Evolutionary conservation across 2,888 invertebrate genomes (phyloP).

Genomic region (Lampropteryx suffumata): DNA sequence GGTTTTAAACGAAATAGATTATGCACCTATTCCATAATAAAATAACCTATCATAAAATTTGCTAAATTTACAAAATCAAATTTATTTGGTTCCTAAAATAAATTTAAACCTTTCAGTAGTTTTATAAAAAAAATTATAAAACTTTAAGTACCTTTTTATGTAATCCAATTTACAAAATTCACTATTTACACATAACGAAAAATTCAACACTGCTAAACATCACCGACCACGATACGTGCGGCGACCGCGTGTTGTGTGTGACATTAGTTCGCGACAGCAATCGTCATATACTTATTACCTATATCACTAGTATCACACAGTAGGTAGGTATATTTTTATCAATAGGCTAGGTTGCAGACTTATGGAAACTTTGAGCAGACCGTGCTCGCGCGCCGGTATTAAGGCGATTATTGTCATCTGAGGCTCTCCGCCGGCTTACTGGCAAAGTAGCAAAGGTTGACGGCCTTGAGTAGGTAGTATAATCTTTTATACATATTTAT

Average conservation of each 20-base stretch:
- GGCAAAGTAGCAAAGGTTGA: conserved; percentile 47
- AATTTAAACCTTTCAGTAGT: too few relatives aligned
- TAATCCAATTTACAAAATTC: background rate
- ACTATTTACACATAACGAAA: conserved; percentile 4
- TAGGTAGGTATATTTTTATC: conserved; percentile 1
- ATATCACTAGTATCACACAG: background rate
- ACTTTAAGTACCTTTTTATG: conserved; percentile 4
- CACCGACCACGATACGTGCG: conserved; percentile 3
- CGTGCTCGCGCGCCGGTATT: conserved; percentile 47
- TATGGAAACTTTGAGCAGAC: conserved; percentile 3
- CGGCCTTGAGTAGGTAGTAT: conserved; percentile 56
- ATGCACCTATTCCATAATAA: too few relatives aligned
- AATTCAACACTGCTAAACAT: conserved; percentile 2
- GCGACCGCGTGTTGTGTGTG: conserved; percentile 28
- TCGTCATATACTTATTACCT: too few relatives aligned
- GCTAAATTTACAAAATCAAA: too few relatives aligned
- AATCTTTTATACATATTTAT: conserved; percentile 42
- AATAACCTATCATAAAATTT: too few relatives aligned
- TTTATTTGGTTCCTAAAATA: too few relatives aligned
- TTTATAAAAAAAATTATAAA: background rate
- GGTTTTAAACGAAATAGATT: too few relatives aligned
- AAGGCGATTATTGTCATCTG: conserved; percentile 71
- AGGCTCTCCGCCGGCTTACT: conserved; percentile 22
- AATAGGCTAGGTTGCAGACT: conserved; percentile 11
- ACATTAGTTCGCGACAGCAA: conserved; percentile 32